Evolutionary conservation across 2,113 vertebrate genomes (phyloP).

Genomic region (Tonatia bakeri): DNA sequence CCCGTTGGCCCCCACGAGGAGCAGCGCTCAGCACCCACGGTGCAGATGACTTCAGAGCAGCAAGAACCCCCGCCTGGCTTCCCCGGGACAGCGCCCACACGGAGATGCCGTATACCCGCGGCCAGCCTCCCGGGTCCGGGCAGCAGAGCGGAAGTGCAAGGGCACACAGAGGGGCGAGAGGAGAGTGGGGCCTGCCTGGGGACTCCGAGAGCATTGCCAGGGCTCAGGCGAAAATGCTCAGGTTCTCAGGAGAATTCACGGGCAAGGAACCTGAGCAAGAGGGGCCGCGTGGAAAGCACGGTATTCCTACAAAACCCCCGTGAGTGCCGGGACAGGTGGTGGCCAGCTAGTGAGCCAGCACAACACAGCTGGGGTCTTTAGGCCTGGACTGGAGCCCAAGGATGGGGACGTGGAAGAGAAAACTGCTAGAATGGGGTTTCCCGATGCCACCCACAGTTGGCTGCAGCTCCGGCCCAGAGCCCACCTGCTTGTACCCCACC

Average conservation of each 20-base stretch:
- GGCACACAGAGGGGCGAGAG: rapidly evolving
- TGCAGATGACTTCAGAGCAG: too few species aligned
- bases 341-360: not conserved
- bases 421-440: not conserved
- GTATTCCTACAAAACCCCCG: not conserved
- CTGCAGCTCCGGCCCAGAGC: not conserved
- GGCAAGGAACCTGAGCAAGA: not conserved
- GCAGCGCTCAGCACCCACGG: too few species aligned
- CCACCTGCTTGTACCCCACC: not conserved
- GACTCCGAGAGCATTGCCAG: not conserved
- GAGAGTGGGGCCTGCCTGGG: not conserved
- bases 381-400: too few species aligned
- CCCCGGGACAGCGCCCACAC: too few species aligned
- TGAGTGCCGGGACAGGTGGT: rapidly evolving
- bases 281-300: not conserved
- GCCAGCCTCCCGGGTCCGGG: not conserved
- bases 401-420: not conserved
- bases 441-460: rapidly evolving
- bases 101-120: too few species aligned
- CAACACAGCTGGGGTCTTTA: rapidly evolving
- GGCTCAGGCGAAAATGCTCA: not conserved
- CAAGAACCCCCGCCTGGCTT: too few species aligned
- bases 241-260: not conserved
- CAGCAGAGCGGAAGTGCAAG: not conserved
- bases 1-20: not conserved